phyloP scores from a whole-genome alignment of 1,140 invertebrate genomes.

The Papilio xuthus region DNA sequence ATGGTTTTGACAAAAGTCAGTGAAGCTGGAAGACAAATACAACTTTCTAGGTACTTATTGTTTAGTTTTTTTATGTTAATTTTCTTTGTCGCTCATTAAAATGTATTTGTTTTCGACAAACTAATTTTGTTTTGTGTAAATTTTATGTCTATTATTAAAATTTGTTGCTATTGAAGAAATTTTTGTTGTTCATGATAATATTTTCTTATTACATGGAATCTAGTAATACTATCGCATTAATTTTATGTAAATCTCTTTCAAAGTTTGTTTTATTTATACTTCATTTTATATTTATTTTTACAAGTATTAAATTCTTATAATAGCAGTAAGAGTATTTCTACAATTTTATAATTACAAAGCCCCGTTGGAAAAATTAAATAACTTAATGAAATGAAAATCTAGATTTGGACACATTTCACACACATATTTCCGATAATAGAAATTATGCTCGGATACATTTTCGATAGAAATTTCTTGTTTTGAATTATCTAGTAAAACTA shows the following conservation, averaged over 20 bases:
- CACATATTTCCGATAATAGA: not conserved
- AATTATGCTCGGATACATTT: not conserved
- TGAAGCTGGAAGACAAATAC: slow-evolving; percentile 37
- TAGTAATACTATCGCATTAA: not conserved
- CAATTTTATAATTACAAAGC: not conserved
- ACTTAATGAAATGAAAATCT: too few relatives aligned
- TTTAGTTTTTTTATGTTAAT: slow-evolving; percentile 44
- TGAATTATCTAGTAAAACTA: slow-evolving; percentile 17
- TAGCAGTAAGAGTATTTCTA: not conserved
- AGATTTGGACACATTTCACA: too few relatives aligned
- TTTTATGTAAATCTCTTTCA: not conserved
- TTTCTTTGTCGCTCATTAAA: slow-evolving; percentile 26
- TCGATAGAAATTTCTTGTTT: not conserved
- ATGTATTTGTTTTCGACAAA: not conserved
- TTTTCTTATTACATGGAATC: slow-evolving; percentile 1
- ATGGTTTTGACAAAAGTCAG: slow-evolving; percentile 42
- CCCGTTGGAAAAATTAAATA: too few relatives aligned
- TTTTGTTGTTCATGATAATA: not conserved
- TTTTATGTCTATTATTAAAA: slow-evolving; percentile 31
- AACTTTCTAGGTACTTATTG: slow-evolving; percentile 40
- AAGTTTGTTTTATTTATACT: not conserved
- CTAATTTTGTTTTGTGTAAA: slow-evolving; percentile 21
- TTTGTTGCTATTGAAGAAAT: slow-evolving; percentile 8
- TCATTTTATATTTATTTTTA: not conserved
- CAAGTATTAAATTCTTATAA: slow-evolving; percentile 5